Percentiles rank a stretch among this genome's conserved stretches.
Conservation (phyloP, 2,113 vertebrate species). For the Pangasianodon hypophthalmus region DNA sequence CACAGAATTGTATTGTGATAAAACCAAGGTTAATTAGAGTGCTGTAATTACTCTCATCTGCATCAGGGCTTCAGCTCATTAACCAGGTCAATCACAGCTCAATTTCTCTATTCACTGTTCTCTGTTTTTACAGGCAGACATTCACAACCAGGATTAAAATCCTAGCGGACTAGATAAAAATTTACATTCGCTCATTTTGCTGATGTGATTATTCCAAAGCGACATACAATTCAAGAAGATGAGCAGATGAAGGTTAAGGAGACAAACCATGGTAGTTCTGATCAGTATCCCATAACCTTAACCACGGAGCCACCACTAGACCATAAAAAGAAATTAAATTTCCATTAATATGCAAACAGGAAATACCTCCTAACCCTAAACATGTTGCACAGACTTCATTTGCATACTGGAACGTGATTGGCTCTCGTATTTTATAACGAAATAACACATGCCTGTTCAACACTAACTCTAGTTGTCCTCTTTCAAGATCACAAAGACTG, state of each 20-base stretch:
- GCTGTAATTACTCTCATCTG: slow-evolving; percentile 8
- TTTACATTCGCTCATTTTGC: neutral
- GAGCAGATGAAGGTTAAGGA: neutral
- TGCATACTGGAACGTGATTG: neutral
- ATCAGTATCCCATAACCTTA: neutral
- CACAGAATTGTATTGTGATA: neutral
- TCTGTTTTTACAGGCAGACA: neutral
- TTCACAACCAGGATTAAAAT: neutral
- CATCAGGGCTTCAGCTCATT: slow-evolving; percentile 1
- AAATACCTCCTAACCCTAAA: neutral
- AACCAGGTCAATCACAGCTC: slow-evolving; percentile 9
- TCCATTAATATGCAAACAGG: neutral
- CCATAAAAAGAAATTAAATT: neutral
- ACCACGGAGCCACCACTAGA: neutral
- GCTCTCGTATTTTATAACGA: neutral
- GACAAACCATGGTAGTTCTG: neutral
- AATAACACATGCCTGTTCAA: neutral
- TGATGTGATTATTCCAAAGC: neutral
- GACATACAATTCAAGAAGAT: neutral
- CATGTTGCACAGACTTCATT: neutral
- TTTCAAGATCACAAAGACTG: slow-evolving; percentile 86
- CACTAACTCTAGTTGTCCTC: neutral
- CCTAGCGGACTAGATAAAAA: no score
- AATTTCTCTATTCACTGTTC: neutral
- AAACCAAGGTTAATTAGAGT: neutral